phyloP scores from a whole-genome alignment of 1,140 invertebrate species.

The Lasioglossum albipes region DNA sequence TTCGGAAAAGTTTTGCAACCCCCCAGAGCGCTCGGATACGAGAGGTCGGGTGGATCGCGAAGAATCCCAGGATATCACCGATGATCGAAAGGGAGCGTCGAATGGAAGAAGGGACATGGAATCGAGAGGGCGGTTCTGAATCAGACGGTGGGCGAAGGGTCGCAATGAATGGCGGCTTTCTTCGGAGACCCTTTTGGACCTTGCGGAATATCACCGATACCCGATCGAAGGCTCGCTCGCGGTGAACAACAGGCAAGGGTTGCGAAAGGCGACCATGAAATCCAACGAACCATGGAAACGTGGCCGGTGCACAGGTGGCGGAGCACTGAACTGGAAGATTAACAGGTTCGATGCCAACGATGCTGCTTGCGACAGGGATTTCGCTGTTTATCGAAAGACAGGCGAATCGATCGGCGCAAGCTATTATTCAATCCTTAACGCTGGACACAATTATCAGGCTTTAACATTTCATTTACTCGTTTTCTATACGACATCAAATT shows the following conservation, averaged over 20 bases:
- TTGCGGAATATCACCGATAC: conserved; percentile 6
- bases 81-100: not conserved
- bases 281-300: not conserved
- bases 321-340: not conserved
- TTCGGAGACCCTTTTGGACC: conserved; percentile 25
- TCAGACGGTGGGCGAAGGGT: conserved; percentile 19
- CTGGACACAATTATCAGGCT: too few relatives aligned
- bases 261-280: not conserved
- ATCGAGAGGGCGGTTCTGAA: conserved; percentile 1
- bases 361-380: too few relatives aligned
- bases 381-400: too few relatives aligned
- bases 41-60: too few relatives aligned
- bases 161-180: conserved; percentile 33
- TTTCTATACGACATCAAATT: too few relatives aligned
- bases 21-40: too few relatives aligned
- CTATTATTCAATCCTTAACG: too few relatives aligned
- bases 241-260: conserved; percentile 11
- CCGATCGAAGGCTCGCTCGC: not conserved
- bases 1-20: not conserved
- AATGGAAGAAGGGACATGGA: conserved; percentile 10
- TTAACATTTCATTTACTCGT: too few relatives aligned
- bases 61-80: not conserved
- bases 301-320: conserved; percentile 19
- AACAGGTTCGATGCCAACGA: not conserved
- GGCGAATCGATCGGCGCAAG: too few relatives aligned